These are phyloP conservation scores for Erpobdella octoculata DNA, from an alignment of 2,888 invertebrate species.

Conservation along the genomic window DNA sequence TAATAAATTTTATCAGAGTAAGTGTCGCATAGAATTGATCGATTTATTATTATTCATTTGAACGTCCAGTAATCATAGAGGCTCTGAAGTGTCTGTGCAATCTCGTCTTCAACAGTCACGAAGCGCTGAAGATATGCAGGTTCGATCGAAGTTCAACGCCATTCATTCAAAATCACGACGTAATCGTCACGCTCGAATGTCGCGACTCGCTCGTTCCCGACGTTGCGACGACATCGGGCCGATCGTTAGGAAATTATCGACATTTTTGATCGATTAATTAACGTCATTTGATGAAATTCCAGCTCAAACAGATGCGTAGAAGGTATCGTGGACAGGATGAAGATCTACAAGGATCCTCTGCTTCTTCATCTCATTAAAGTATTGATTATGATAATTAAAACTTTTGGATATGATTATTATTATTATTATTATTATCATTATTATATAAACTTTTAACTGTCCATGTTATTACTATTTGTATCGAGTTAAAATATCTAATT, in stretches of 20 bases:
- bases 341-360: slow-evolving; percentile 62
- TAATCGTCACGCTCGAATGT: neutral
- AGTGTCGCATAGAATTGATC: neutral
- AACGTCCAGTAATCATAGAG: slow-evolving; percentile 60
- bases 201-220: neutral
- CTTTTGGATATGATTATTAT: neutral
- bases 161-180: no score
- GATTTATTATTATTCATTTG: neutral
- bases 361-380: slow-evolving; percentile 65
- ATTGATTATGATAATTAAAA: slow-evolving; percentile 26
- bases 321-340: slow-evolving; percentile 64
- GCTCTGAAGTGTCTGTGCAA: slow-evolving; percentile 82
- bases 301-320: slow-evolving; percentile 62
- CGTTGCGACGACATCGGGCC: neutral
- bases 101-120: slow-evolving; percentile 68
- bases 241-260: neutral
- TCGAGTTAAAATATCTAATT: neutral
- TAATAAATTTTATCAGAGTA: no score
- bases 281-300: slow-evolving; percentile 33
- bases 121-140: slow-evolving; percentile 60
- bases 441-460: neutral
- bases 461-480: neutral
- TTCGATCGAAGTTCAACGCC: no score
- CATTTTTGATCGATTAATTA: neutral
- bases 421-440: slow-evolving; percentile 13